Evolutionary conservation across 2,113 vertebrate species (phyloP), one percentile per base, ranked within the genome.

Genomic region (Cyphomyrus plagiostoma): DNA sequence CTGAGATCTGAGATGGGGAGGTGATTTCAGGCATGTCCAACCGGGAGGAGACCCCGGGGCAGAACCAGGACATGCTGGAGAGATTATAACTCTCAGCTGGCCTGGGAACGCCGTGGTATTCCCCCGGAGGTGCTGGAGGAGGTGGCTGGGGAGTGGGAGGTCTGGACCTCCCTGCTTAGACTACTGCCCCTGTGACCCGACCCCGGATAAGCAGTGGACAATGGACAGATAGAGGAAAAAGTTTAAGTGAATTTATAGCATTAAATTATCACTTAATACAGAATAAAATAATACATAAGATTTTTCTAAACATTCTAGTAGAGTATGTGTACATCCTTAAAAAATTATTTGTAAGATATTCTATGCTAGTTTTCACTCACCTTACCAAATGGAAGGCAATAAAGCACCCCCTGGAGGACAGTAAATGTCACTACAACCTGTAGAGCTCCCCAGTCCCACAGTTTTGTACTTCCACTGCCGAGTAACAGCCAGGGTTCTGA

Each of bases 361-460:
- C 3, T 11, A 50, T 50, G 49, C 49, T 50, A 15, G 49, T 26
- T 70, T 50, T 74, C 0, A 90, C 87, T 90, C 83, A 92, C 92
- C 66, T 88, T 86, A 86, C 92, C 91, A 4, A 91, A 87, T 23
- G 92, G 92, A n/a, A 93, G 88, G 62, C 91, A 70, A 45, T 93
- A 93, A 8, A 93, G 90, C 49, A 23, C 89, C 48, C 46, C 91
- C 90, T 93, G 92, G 52, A 92, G 89, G 46, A 85, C 30, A 21
- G 90, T 91, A 56, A 89, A 93, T 0, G 49, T 11, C 53, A 92
- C n/a, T n/a, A 93, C 89, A 23, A 92, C 19, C 3, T 4, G 86
- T n/a, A 90, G 56, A 3, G 91, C 80, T 0, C 13, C 62, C 92
- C 92, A 92, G 89, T 92, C 92, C 91, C 91, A 93, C 26, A 91